These are phyloP conservation scores for Orthonevra nobilis DNA, from an alignment of 2,888 invertebrate genomes.

Conservation along the genomic window DNA sequence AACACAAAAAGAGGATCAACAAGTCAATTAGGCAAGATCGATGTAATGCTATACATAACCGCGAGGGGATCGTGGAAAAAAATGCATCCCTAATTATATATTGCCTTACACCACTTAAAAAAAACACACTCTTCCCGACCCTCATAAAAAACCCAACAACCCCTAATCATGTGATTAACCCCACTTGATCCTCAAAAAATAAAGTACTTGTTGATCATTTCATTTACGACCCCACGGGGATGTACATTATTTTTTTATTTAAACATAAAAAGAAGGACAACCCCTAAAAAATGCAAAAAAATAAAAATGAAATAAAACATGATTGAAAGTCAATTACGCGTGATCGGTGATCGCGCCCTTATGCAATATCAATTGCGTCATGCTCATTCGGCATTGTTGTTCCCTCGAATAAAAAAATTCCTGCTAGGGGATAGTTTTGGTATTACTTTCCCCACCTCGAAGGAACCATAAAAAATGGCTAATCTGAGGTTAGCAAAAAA, in stretches of 20 bases:
- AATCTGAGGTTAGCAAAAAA: constrained; percentile 57
- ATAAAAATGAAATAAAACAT: neutral
- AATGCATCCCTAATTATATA: constrained; percentile 44
- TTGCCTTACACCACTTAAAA: constrained; percentile 19
- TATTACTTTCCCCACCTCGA: constrained; percentile 11
- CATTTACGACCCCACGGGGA: constrained; percentile 18
- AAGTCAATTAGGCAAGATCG: constrained; percentile 61
- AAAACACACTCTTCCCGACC: constrained; percentile 26
- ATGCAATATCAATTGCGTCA: constrained; percentile 57
- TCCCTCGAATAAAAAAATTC: constrained; percentile 40
- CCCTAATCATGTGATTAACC: constrained; percentile 53
- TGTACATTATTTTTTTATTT: constrained; percentile 11
- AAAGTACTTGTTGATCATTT: constrained; percentile 55
- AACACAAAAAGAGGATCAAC: constrained; percentile 48
- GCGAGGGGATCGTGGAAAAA: constrained; percentile 52
- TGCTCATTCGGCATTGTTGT: constrained; percentile 13
- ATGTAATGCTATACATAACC: constrained; percentile 36
- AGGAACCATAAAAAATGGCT: constrained; percentile 59
- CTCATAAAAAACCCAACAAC: constrained; percentile 43
- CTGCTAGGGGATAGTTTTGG: constrained; percentile 22
- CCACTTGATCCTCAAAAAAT: constrained; percentile 54
- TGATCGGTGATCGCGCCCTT: constrained; percentile 65
- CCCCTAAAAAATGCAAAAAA: constrained; percentile 48
- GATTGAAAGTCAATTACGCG: constrained; percentile 61
- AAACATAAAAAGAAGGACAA: constrained; percentile 50